Percentiles rank a stretch among this genome's conserved stretches.
These are phyloP conservation scores for Calypte anna DNA, from an alignment of 2,113 vertebrate genomes.

Conservation along the genomic window DNA sequence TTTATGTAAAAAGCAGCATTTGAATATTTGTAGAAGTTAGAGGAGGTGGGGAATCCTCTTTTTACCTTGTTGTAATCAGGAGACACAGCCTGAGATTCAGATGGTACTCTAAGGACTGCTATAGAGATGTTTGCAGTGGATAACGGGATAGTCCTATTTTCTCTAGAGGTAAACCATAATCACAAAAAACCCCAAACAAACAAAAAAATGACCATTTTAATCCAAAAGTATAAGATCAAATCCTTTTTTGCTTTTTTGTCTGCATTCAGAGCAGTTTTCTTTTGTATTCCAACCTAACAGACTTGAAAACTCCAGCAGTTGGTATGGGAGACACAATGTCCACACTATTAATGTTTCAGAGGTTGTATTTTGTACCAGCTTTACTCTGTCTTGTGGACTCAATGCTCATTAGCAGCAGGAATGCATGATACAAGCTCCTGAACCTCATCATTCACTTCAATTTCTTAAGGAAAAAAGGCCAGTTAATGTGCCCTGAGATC, in stretches of 20 bases:
- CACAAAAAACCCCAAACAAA: not conserved
- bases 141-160: not conserved
- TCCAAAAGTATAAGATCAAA: not conserved
- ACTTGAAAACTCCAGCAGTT: not conserved
- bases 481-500: not conserved
- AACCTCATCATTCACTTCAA: not conserved
- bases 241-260: not conserved
- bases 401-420: conserved; percentile 19
- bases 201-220: not conserved
- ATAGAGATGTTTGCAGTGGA: not conserved
- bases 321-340: not conserved
- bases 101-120: not conserved
- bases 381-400: not conserved
- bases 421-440: not conserved
- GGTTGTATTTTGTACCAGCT: conserved; percentile 3
- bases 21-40: conserved; percentile 13
- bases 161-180: not conserved
- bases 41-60: not conserved
- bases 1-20: not conserved
- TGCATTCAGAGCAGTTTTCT: not conserved
- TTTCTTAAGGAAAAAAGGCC: conserved; percentile 18
- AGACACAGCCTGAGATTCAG: conserved; percentile 40
- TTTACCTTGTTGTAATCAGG: not conserved
- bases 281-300: not conserved
- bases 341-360: not conserved